phyloP scores from a whole-genome alignment of 2,113 vertebrate species.

The Oryzias celebensis region DNA sequence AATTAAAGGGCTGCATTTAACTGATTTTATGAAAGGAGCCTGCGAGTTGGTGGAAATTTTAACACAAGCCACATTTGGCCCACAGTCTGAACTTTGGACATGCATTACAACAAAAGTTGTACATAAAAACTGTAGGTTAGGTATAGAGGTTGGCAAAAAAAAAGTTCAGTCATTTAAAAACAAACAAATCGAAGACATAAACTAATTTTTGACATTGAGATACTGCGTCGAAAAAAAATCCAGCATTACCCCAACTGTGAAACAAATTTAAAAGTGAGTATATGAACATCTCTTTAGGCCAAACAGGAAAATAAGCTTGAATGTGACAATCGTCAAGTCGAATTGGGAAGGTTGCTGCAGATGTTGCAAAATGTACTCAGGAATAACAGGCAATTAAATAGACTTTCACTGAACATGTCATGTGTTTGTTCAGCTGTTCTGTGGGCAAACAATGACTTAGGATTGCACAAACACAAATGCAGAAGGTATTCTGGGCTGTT shows the following conservation, averaged over 20 bases:
- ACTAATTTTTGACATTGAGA: neutral
- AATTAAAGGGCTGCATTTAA: no score
- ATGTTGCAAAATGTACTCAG: neutral
- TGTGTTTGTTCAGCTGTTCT: constrained; percentile 4
- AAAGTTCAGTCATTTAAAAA: no score
- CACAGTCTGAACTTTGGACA: no score
- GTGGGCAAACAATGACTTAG: neutral
- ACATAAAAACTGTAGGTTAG: no score
- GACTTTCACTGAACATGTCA: neutral
- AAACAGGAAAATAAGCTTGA: neutral
- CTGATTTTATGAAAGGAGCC: no score
- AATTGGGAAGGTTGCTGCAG: constrained; percentile 10
- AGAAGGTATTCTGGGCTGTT: constrained; percentile 1
- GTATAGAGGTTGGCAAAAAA: no score
- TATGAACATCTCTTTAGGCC: neutral
- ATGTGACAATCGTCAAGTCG: constrained; percentile 2
- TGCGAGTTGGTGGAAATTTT: no score
- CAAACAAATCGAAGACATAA: no score
- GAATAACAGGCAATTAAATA: neutral
- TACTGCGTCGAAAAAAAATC: neutral
- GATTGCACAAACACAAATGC: neutral
- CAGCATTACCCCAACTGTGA: neutral
- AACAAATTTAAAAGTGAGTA: neutral
- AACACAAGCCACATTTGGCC: no score
- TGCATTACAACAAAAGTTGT: no score